phyloP scores from a whole-genome alignment of 2,113 vertebrate genomes.

The Macrotis lagotis region DNA sequence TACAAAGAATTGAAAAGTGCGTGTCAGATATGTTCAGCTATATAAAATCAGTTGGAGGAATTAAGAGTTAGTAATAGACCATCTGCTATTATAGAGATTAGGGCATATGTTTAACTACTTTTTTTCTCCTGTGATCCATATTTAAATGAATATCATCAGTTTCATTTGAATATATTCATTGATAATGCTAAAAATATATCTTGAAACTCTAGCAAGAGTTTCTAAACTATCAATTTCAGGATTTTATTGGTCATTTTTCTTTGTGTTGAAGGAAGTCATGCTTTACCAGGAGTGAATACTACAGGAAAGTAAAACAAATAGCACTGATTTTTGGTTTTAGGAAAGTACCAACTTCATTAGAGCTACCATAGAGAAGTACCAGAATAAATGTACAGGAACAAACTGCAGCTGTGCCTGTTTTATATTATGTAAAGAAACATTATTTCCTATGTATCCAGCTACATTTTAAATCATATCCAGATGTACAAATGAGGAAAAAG shows the following conservation, averaged over 20 bases:
- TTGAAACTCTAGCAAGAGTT: constrained; percentile 16
- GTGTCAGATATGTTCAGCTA: constrained; percentile 49
- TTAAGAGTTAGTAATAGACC: constrained; percentile 53
- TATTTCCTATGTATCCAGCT: constrained; percentile 18
- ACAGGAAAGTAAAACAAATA: constrained; percentile 34
- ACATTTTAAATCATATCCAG: constrained; percentile 1
- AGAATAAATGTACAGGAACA: constrained; percentile 15
- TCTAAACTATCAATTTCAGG: constrained; percentile 31
- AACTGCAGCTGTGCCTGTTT: background rate
- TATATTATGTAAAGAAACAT: constrained; percentile 13
- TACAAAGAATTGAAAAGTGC: constrained; percentile 49
- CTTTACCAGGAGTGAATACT: constrained; percentile 13
- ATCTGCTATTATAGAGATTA: constrained; percentile 55
- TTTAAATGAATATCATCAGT: constrained; percentile 60
- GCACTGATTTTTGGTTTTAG: constrained; percentile 23
- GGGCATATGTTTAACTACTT: constrained; percentile 2
- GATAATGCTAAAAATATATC: constrained; percentile 51
- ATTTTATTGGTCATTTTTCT: constrained; percentile 26
- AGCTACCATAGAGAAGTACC: background rate
- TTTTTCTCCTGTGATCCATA: constrained; percentile 60
- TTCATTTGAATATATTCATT: constrained; percentile 51
- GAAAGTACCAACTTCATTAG: constrained; percentile 9
- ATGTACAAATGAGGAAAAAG: constrained; percentile 30
- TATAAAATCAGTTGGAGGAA: constrained; percentile 47
- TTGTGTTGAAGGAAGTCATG: constrained; percentile 54